A percentile compares a stretch with the other conserved stretches of the same genome.
phyloP scores from a whole-genome alignment of 1,140 invertebrate genomes.

The Bursaphelenchus mucronatus region DNA sequence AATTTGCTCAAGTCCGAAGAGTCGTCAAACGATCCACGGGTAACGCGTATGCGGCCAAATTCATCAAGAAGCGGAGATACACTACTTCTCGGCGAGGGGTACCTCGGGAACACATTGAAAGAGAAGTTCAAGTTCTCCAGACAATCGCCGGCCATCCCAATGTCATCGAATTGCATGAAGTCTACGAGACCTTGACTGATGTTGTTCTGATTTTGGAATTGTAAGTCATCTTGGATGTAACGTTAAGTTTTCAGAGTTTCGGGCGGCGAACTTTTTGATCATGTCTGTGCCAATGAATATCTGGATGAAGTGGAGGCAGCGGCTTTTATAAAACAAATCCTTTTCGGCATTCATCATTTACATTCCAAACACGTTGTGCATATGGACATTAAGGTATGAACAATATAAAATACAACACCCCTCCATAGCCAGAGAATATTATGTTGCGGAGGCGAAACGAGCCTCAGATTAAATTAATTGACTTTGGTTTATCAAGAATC shows the following conservation, averaged over 20 bases:
- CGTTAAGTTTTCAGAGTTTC: constrained; percentile 63
- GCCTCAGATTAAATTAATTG: constrained; percentile 67
- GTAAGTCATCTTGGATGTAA: constrained; percentile 31
- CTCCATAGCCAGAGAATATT: constrained; percentile 66
- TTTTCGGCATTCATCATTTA: constrained; percentile 64
- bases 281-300: constrained; percentile 66
- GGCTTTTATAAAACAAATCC: constrained; percentile 66
- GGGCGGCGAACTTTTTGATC: constrained; percentile 67
- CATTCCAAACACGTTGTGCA: constrained; percentile 65
- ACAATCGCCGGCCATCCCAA: constrained; percentile 64
- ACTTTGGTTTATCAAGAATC: constrained; percentile 70
- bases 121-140: constrained; percentile 65
- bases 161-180: constrained; percentile 65
- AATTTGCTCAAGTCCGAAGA: constrained; percentile 86
- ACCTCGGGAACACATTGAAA: constrained; percentile 65
- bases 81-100: constrained; percentile 66
- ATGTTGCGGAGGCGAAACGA: constrained; percentile 63
- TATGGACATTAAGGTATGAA: constrained; percentile 65
- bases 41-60: constrained; percentile 86
- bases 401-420: constrained; percentile 16
- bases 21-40: constrained; percentile 78
- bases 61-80: constrained; percentile 77
- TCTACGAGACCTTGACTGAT: constrained; percentile 64
- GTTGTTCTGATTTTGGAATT: constrained; percentile 67
- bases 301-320: constrained; percentile 66